phyloP scores from a whole-genome alignment of 1,140 invertebrate species.

The roundworm (Caenorhabditis elegans) region DNA sequence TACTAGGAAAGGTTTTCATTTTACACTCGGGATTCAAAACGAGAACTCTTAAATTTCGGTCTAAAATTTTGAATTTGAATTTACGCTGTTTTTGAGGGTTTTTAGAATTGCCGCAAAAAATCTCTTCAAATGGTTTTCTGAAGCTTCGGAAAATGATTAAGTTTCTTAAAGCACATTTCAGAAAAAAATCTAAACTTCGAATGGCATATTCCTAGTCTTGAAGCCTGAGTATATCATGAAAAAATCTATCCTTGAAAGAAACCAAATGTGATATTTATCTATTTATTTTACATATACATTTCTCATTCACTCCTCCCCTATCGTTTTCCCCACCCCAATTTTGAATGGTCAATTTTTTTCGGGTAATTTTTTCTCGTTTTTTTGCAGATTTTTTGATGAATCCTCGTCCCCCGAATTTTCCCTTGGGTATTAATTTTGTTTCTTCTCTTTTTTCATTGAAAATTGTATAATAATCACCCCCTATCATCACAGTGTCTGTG shows the following conservation, averaged over 20 bases:
- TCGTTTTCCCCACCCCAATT: not conserved
- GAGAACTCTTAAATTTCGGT: no score
- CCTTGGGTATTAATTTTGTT: slow-evolving; percentile 8
- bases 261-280: slow-evolving; percentile 17
- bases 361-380: not conserved
- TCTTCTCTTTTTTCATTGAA: not conserved
- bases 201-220: no score
- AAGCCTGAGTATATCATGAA: not conserved
- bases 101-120: no score
- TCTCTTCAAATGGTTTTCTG: no score
- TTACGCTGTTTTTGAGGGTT: no score
- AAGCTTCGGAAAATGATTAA: no score
- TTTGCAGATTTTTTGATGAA: not conserved
- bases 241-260: not conserved
- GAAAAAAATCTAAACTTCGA: no score
- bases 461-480: not conserved
- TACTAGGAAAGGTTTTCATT: no score
- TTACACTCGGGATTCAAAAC: no score
- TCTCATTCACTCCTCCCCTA: not conserved
- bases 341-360: not conserved
- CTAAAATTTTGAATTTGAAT: no score
- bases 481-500: no score
- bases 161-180: no score
- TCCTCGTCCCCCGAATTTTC: not conserved
- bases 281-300: slow-evolving; percentile 9